A percentile compares a stretch with the other conserved stretches of the same genome.
These are phyloP conservation scores for Heliconius hewitsoni DNA, from an alignment of 1,140 invertebrate species.

Conservation along the genomic window DNA sequence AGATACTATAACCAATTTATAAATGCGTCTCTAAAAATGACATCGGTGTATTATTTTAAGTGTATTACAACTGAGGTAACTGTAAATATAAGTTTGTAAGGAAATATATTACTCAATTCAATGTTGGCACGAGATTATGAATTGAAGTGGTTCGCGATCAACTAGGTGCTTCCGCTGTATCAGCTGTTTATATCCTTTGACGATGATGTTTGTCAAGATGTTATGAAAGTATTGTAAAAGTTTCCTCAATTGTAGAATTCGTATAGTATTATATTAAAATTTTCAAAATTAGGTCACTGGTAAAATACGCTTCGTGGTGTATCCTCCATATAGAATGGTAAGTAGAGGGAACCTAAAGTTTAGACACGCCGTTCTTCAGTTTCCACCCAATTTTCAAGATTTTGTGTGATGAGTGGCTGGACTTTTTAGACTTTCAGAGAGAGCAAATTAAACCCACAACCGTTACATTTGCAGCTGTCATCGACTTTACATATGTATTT, in stretches of 20 bases:
- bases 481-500: neutral
- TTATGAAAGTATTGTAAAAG: neutral
- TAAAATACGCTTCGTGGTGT: no score
- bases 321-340: no score
- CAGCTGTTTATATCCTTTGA: constrained; percentile 61
- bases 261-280: no score
- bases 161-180: constrained; percentile 73
- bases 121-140: constrained; percentile 77
- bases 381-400: no score
- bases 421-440: no score
- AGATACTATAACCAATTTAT: constrained; percentile 40
- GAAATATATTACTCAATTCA: constrained; percentile 74
- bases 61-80: constrained; percentile 18
- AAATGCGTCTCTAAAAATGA: constrained; percentile 29
- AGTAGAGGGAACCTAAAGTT: no score
- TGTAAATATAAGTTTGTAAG: constrained; percentile 58
- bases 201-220: constrained; percentile 25
- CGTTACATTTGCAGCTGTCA: no score
- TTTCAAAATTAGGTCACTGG: no score
- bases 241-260: neutral
- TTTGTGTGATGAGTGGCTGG: no score
- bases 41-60: constrained; percentile 16
- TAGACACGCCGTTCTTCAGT: no score
- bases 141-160: constrained; percentile 78
- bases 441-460: no score